phyloP scores from a whole-genome alignment of 2,113 vertebrate species.

The Gopherus evgoodei region DNA sequence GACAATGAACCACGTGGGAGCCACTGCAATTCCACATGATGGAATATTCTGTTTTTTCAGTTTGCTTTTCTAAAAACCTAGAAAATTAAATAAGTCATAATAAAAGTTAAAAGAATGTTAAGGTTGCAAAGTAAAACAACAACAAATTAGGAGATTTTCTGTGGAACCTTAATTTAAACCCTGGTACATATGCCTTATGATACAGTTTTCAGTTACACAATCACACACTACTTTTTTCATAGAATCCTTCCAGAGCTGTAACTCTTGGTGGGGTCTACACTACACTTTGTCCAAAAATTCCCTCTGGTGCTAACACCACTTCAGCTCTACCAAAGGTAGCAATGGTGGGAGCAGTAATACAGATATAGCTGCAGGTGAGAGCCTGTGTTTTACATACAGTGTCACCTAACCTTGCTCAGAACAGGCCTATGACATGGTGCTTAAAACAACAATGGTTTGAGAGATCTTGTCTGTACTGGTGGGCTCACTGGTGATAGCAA shows the following conservation, averaged over 20 bases:
- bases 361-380: not conserved
- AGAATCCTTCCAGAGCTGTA: not conserved
- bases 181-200: not conserved
- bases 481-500: fast-evolving
- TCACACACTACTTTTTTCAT: not conserved
- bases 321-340: not conserved
- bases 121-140: not conserved
- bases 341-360: not conserved
- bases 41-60: not conserved
- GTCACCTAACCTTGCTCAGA: not conserved
- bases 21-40: not conserved
- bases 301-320: not conserved
- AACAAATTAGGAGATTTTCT: not conserved
- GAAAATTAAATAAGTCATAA: not conserved
- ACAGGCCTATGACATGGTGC: not conserved
- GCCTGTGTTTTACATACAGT: not conserved
- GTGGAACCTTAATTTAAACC: not conserved
- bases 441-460: not conserved
- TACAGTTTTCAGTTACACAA: not conserved
- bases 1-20: not conserved
- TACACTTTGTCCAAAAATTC: not conserved
- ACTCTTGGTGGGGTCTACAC: not conserved
- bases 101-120: not conserved
- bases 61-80: not conserved
- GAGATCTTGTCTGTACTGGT: not conserved